Conservation (phyloP, 2,888 invertebrate species). For the Griposia aprilina region DNA sequence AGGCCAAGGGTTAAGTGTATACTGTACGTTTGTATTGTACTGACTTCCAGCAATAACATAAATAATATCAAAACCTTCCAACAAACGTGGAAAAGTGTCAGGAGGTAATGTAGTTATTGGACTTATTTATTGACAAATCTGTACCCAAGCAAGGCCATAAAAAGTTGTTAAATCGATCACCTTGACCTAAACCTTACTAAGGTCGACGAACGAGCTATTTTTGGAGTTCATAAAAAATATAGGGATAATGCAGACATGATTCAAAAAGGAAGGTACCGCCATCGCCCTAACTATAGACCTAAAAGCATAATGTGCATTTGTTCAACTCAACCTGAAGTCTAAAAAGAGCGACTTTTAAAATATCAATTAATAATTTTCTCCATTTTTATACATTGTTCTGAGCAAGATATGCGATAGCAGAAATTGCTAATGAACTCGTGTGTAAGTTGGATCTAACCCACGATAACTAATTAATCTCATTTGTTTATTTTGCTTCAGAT, state of each 20-base stretch:
- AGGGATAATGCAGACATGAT: not conserved
- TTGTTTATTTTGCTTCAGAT: slow-evolving; percentile 79
- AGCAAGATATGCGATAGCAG: not conserved
- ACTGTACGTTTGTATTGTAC: not conserved
- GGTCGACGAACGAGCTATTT: slow-evolving; percentile 19
- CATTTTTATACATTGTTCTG: not conserved
- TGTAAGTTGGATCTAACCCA: not conserved
- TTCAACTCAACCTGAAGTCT: not conserved
- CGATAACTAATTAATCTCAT: slow-evolving; percentile 1
- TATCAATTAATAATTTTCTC: not conserved
- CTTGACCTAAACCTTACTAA: slow-evolving; percentile 5
- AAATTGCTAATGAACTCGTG: slow-evolving; percentile 9
- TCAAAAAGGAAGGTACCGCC: no score
- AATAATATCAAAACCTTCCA: not conserved
- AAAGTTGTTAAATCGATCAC: slow-evolving; percentile 8
- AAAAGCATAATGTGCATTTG: not conserved
- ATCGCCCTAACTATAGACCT: not conserved
- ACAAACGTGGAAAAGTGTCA: not conserved
- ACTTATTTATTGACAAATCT: not conserved
- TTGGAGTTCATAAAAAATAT: slow-evolving; percentile 3
- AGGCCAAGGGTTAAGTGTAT: not conserved
- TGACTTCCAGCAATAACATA: not conserved
- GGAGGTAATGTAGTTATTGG: not conserved
- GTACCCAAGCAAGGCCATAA: slow-evolving; percentile 12
- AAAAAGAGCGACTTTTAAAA: not conserved